phyloP scores from a whole-genome alignment of 64 coral and sea anemone genomes.

The Catalaphyllia jardinei region DNA sequence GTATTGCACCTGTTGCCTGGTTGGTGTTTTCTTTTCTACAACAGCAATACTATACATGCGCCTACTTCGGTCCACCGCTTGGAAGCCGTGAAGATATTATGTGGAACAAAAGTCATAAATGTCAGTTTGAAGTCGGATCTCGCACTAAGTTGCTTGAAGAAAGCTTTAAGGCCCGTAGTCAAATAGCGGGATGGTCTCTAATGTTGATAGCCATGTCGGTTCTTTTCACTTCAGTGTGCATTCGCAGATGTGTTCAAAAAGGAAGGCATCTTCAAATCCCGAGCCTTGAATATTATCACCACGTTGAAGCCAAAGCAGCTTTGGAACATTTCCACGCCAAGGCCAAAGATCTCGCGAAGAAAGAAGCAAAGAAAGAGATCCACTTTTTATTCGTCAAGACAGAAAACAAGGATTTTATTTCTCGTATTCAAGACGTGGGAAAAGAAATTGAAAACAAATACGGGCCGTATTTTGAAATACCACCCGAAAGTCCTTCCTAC shows the following conservation, averaged over 20 bases:
- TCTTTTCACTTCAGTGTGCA: neutral
- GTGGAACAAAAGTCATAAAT: neutral
- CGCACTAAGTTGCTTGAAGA: neutral
- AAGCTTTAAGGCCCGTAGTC: slow-evolving; percentile 11
- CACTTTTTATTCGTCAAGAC: neutral
- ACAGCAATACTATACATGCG: slow-evolving; percentile 19
- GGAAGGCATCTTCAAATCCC: slow-evolving; percentile 19
- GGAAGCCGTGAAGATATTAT: neutral
- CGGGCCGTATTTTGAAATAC: neutral
- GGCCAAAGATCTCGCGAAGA: neutral
- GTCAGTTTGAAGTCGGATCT: neutral
- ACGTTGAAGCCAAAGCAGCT: slow-evolving; percentile 27
- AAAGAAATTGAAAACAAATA: neutral
- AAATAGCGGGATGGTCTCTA: slow-evolving; percentile 9
- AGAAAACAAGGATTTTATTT: neutral
- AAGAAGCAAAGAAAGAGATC: slow-evolving; percentile 8
- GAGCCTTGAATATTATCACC: slow-evolving; percentile 2
- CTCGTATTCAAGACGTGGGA: neutral
- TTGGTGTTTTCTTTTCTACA: slow-evolving; percentile 23
- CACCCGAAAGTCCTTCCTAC: neutral
- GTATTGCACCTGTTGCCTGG: slow-evolving; percentile 2
- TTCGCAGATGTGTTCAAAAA: neutral
- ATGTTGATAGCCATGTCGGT: neutral
- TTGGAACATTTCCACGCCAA: neutral
- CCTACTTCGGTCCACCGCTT: neutral